phyloP scores from a whole-genome alignment of 1,140 invertebrate species.

The Hetaerina americana region DNA sequence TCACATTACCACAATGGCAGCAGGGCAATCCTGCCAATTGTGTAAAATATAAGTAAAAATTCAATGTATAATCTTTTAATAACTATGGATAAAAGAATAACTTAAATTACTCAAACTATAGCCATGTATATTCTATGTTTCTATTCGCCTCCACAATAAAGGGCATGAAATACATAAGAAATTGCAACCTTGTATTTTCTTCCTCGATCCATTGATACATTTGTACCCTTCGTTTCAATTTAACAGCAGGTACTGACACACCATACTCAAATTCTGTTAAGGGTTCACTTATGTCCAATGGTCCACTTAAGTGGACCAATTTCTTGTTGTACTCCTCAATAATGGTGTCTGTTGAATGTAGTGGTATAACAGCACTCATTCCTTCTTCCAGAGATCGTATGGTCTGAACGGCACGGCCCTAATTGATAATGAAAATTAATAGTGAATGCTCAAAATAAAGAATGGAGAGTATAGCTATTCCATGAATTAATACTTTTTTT shows the following conservation, averaged over 20 bases:
- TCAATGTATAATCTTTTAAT: no score
- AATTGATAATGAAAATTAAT: constrained; percentile 14
- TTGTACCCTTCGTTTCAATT: constrained; percentile 61
- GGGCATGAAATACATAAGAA: constrained; percentile 9
- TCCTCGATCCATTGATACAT: constrained; percentile 90
- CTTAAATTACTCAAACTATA: no score
- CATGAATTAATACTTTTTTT: constrained; percentile 1
- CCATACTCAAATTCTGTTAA: constrained; percentile 68
- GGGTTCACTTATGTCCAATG: constrained; percentile 57
- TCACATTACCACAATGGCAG: no score
- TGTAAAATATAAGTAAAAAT: no score
- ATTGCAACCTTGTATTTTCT: constrained; percentile 31
- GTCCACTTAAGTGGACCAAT: constrained; percentile 62
- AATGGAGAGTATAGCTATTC: constrained; percentile 3
- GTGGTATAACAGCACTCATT: constrained; percentile 40
- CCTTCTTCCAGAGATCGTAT: constrained; percentile 57
- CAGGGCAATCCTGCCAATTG: no score
- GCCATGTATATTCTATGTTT: no score
- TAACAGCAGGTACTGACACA: constrained; percentile 57
- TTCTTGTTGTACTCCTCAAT: constrained; percentile 52
- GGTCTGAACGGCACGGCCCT: constrained; percentile 56
- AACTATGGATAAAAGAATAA: no score
- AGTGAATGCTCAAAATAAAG: neutral
- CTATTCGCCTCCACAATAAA: neutral
- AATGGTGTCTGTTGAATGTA: constrained; percentile 38